phyloP scores from a whole-genome alignment of 2,113 vertebrate genomes.

The Loxodonta africana region DNA sequence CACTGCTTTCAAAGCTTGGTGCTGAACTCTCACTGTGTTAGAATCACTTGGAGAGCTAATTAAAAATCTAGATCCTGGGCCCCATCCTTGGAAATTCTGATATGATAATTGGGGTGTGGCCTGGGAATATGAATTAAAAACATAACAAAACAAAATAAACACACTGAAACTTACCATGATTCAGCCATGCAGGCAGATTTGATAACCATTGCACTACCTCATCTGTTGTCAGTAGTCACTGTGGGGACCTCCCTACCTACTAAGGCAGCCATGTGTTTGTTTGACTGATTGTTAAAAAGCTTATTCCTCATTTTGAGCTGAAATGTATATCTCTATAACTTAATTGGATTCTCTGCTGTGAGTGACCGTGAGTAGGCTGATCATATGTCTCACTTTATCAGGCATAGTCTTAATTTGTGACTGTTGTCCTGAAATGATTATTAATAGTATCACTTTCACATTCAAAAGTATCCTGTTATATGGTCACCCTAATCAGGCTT shows the following conservation, averaged over 20 bases:
- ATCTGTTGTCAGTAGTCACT: background rate
- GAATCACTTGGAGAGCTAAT: background rate
- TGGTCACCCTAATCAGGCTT: background rate
- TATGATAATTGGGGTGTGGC: background rate
- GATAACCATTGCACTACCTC: background rate
- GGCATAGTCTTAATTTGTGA: background rate
- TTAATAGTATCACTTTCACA: background rate
- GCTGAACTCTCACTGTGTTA: background rate
- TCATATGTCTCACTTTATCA: background rate
- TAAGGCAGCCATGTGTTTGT: background rate
- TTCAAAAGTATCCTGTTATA: background rate
- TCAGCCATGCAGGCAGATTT: background rate
- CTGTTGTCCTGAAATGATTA: background rate
- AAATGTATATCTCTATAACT: background rate
- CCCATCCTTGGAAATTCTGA: constrained; percentile 31
- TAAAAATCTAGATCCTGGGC: background rate
- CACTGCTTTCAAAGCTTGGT: background rate
- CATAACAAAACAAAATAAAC: background rate
- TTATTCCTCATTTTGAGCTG: background rate
- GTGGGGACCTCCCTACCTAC: background rate
- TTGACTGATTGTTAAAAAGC: background rate
- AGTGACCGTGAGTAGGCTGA: background rate
- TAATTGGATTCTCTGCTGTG: background rate
- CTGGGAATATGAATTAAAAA: constrained; percentile 14
- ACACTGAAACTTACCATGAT: background rate